phyloP scores from a whole-genome alignment of 2,113 vertebrate genomes.

The Sapajus apella region DNA sequence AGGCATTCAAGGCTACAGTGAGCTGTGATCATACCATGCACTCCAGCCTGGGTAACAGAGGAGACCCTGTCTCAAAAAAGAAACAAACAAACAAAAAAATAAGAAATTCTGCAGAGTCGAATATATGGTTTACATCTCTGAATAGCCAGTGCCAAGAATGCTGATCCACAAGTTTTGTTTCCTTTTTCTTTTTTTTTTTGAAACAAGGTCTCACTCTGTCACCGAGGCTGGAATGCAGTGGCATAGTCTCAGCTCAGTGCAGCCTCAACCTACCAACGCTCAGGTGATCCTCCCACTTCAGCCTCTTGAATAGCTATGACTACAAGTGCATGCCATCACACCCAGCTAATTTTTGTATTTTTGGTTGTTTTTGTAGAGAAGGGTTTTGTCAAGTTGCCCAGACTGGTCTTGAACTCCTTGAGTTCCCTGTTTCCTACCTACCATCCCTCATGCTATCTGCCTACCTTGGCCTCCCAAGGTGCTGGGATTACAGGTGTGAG shows the following conservation, averaged over 20 bases:
- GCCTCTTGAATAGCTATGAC: background rate
- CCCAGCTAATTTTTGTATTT: background rate
- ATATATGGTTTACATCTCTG: background rate
- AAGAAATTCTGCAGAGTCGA: background rate
- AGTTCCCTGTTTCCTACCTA: too few species aligned
- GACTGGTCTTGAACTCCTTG: background rate
- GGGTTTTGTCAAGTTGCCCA: background rate
- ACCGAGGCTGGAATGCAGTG: background rate
- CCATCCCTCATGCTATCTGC: background rate
- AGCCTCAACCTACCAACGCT: background rate
- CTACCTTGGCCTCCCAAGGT: background rate
- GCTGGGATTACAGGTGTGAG: background rate
- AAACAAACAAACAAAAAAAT: too few species aligned
- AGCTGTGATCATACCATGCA: too few species aligned
- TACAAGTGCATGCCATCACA: background rate
- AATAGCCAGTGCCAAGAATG: background rate
- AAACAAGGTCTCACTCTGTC: background rate
- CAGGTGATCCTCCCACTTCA: background rate
- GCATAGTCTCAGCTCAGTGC: background rate
- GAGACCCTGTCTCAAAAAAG: too few species aligned
- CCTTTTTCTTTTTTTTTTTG: background rate
- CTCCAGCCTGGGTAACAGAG: too few species aligned
- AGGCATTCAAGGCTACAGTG: too few species aligned
- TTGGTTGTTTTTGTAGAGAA: background rate
- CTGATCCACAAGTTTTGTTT: background rate